Conservation (phyloP, 1,140 invertebrate genomes). For the Notospermus geniculatus region DNA sequence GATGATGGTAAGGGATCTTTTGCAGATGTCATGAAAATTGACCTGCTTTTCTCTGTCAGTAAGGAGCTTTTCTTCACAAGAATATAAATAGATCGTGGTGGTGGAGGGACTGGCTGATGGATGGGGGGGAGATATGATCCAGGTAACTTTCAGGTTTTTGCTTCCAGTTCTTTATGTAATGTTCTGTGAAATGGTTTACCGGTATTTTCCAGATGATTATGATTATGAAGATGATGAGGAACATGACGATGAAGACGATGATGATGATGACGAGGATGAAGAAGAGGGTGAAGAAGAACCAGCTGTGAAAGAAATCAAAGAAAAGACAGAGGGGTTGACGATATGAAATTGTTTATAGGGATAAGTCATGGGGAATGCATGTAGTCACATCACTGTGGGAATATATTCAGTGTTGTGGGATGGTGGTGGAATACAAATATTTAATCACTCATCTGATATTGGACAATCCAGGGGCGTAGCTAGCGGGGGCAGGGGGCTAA, state of each 20-base stretch:
- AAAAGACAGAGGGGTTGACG: constrained; percentile 36
- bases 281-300: constrained; percentile 60
- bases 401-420: no score
- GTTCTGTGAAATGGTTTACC: neutral
- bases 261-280: constrained; percentile 53
- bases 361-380: neutral
- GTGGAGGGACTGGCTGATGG: constrained; percentile 19
- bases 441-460: no score
- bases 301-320: constrained; percentile 61
- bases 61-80: no score
- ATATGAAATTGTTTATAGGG: constrained; percentile 1
- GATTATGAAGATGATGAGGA: constrained; percentile 26
- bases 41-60: no score
- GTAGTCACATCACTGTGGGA: no score
- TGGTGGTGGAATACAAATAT: no score
- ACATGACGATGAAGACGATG: constrained; percentile 37
- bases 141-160: constrained; percentile 22
- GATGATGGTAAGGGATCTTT: neutral
- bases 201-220: constrained; percentile 10
- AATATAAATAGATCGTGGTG: no score
- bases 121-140: constrained; percentile 27
- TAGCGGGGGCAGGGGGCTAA: no score
- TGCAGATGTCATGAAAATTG: neutral
- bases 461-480: no score
- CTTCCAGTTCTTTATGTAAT: neutral